Evolutionary conservation across 2,888 invertebrate genomes (phyloP).

Genomic region (Protonemura montana): DNA sequence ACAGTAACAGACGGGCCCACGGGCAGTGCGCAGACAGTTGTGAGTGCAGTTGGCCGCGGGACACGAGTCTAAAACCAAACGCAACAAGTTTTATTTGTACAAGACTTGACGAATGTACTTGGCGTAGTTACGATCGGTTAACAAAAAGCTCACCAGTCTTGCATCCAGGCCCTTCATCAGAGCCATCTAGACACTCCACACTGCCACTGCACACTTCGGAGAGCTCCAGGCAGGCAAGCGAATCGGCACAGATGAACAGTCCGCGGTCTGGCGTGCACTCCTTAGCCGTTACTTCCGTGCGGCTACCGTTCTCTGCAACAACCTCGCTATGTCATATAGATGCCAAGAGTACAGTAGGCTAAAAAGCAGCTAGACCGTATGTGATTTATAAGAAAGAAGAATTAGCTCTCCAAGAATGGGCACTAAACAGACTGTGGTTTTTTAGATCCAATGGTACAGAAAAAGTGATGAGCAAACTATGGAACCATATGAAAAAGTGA

Average conservation of each 20-base stretch:
- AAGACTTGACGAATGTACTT: no score
- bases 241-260: constrained; percentile 64
- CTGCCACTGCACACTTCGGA: constrained; percentile 64
- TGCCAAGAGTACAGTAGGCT: no score
- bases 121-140: no score
- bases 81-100: no score
- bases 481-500: no score
- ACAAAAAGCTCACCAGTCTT: constrained; percentile 49
- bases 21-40: constrained; percentile 48
- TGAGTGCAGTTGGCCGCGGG: constrained; percentile 46
- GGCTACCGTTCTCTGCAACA: neutral
- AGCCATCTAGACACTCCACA: constrained; percentile 67
- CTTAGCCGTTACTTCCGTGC: constrained; percentile 1
- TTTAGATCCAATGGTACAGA: no score
- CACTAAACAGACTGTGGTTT: no score
- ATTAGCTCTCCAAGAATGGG: no score
- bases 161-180: constrained; percentile 66
- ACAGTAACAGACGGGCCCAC: constrained; percentile 64
- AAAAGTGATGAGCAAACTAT: no score
- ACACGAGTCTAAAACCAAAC: constrained; percentile 47
- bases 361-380: no score
- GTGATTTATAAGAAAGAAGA: no score
- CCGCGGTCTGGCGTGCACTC: constrained; percentile 61
- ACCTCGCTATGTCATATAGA: neutral
- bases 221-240: constrained; percentile 64